Conservation (phyloP, 2,797 vertebrate genomes). For the Staurois parvus region DNA sequence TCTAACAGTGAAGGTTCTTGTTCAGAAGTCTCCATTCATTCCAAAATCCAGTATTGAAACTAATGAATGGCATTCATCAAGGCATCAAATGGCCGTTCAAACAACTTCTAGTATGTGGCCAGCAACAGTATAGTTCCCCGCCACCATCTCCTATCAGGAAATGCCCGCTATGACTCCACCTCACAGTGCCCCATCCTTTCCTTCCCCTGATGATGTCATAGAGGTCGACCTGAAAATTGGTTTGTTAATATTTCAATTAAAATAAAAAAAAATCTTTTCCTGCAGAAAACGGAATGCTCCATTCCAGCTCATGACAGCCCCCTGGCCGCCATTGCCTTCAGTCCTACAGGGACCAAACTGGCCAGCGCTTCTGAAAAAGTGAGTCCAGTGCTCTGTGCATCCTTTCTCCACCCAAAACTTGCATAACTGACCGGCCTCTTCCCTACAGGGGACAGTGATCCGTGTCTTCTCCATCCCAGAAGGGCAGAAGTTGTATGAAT, state of each 20-base stretch:
- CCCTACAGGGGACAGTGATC: slow-evolving; percentile 89
- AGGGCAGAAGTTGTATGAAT: slow-evolving; percentile 90
- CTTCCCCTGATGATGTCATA: not conserved
- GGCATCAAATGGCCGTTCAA: too few relatives aligned
- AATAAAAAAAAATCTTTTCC: too few relatives aligned
- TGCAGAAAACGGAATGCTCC: slow-evolving; percentile 85
- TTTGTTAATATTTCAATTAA: too few relatives aligned
- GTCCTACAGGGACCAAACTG: slow-evolving; percentile 84
- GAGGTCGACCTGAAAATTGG: not conserved
- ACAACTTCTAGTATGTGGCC: too few relatives aligned
- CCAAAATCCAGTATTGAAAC: too few relatives aligned
- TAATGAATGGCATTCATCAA: too few relatives aligned
- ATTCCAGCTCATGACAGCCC: slow-evolving; percentile 91
- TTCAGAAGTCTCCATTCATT: too few relatives aligned
- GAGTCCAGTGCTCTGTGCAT: slow-evolving; percentile 48
- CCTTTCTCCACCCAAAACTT: not conserved
- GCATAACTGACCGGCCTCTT: slow-evolving; percentile 32
- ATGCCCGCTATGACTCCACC: too few relatives aligned
- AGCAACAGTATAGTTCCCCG: too few relatives aligned
- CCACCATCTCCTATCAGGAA: too few relatives aligned
- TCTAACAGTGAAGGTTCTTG: too few relatives aligned
- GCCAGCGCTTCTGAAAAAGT: slow-evolving; percentile 93
- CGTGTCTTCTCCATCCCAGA: slow-evolving; percentile 91
- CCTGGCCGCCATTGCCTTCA: slow-evolving; percentile 90
- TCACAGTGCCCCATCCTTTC: too few relatives aligned